Evolutionary conservation across 2,888 invertebrate genomes (phyloP).

Genomic region (Pseudanteris insignis): DNA sequence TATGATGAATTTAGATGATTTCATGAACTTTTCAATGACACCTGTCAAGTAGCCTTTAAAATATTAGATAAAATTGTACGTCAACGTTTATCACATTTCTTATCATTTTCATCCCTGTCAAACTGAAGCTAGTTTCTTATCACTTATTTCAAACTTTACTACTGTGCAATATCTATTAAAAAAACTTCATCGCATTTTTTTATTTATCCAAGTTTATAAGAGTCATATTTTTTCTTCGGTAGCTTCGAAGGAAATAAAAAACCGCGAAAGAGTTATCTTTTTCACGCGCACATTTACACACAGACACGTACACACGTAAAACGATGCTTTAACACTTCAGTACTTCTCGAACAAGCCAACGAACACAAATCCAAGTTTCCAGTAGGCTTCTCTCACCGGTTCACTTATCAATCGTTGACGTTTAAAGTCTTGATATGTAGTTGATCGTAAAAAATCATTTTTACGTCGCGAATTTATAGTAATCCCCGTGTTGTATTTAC

Average conservation of each 20-base stretch:
- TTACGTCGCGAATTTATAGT: too few relatives aligned
- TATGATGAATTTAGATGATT: too few relatives aligned
- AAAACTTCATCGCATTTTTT: constrained; percentile 11
- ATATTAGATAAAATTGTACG: too few relatives aligned
- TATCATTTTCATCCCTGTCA: constrained; percentile 14
- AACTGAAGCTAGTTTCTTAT: constrained; percentile 11
- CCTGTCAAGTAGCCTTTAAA: too few relatives aligned
- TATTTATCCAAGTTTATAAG: constrained; percentile 23
- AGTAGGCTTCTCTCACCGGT: constrained; percentile 7
- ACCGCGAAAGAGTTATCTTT: constrained; percentile 4
- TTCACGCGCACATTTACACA: not conserved
- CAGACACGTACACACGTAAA: constrained; percentile 8
- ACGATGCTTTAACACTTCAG: constrained; percentile 21
- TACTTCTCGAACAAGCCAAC: constrained; percentile 26
- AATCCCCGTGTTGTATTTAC: too few relatives aligned
- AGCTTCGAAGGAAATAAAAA: too few relatives aligned
- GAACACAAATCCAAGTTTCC: constrained; percentile 14
- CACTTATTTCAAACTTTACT: constrained; percentile 15
- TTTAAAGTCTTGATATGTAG: constrained; percentile 28
- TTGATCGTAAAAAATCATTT: constrained; percentile 31
- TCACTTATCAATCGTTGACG: constrained; percentile 16
- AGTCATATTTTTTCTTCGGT: constrained; percentile 16
- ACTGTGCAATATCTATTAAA: constrained; percentile 10
- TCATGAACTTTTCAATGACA: too few relatives aligned
- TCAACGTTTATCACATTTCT: too few relatives aligned